Conservation (phyloP, 2,113 vertebrate species). For the Lasiurus borealis region DNA sequence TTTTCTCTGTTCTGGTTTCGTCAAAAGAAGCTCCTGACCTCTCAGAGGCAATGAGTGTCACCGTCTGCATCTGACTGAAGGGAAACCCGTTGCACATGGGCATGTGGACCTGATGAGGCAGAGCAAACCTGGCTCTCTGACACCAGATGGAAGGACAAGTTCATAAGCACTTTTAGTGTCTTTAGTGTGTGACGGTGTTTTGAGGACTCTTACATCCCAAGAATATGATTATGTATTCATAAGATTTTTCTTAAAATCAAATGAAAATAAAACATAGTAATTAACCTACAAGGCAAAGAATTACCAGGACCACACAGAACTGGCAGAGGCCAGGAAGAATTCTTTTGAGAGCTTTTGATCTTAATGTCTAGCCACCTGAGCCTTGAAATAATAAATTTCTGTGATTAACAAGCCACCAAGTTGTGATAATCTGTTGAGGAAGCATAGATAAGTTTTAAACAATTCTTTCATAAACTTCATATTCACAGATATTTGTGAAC, state of each 20-base stretch:
- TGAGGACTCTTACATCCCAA: neutral
- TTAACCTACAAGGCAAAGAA: neutral
- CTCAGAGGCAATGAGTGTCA: neutral
- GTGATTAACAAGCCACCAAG: neutral
- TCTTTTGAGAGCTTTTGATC: neutral
- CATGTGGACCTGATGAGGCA: neutral
- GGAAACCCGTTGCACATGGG: fast-evolving
- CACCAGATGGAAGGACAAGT: neutral
- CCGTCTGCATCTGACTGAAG: neutral
- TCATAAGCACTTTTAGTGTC: neutral
- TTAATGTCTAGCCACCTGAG: neutral
- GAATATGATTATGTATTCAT: constrained; percentile 72
- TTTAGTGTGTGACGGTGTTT: neutral
- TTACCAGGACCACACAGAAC: neutral
- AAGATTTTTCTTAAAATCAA: constrained; percentile 79
- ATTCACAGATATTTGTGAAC: neutral
- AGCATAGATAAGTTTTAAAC: neutral
- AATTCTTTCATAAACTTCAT: neutral
- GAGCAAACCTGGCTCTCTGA: neutral
- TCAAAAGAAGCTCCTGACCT: neutral
- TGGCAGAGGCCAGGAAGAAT: neutral
- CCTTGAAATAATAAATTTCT: neutral
- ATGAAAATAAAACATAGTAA: no score
- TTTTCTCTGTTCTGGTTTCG: neutral
- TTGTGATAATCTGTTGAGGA: neutral